Evolutionary conservation across 1,140 invertebrate species (phyloP).

Genomic region (Cepaea nemoralis): DNA sequence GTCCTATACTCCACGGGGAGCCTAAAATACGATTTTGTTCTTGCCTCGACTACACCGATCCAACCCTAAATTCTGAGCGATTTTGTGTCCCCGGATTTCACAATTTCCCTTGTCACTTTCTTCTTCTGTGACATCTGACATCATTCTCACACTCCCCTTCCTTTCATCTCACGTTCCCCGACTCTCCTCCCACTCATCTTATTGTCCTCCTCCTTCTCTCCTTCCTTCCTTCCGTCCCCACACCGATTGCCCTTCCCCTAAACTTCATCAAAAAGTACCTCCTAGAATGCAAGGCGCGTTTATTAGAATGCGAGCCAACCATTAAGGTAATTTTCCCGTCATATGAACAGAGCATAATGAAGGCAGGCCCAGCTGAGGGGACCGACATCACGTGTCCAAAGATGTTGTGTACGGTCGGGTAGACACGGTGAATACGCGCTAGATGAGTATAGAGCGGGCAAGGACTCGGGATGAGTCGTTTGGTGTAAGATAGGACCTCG

Average conservation of each 20-base stretch:
- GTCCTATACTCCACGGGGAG: too few relatives aligned
- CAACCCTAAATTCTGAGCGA: too few relatives aligned
- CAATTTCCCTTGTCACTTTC: too few relatives aligned
- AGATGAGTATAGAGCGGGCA: neutral
- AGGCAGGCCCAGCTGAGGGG: neutral
- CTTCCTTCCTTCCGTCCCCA: too few relatives aligned
- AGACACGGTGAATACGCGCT: conserved; percentile 17
- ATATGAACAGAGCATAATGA: conserved; percentile 11
- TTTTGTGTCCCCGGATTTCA: too few relatives aligned
- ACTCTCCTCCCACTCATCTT: neutral
- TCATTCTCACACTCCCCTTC: neutral
- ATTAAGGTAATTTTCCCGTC: conserved; percentile 28
- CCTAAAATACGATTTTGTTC: too few relatives aligned
- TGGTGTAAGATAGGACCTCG: neutral
- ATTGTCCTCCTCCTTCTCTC: conserved; percentile 7
- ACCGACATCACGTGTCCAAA: conserved; percentile 4
- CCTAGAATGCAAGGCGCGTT: neutral
- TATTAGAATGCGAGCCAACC: conserved; percentile 14
- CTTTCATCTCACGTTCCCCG: neutral
- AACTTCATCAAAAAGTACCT: neutral
- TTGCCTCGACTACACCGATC: too few relatives aligned
- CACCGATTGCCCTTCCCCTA: neutral
- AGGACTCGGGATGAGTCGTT: neutral
- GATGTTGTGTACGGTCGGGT: conserved; percentile 13
- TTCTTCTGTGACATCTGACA: neutral